Evolutionary conservation across 2,113 vertebrate genomes (phyloP).

Genomic region (Hippocampus guttulatus): DNA sequence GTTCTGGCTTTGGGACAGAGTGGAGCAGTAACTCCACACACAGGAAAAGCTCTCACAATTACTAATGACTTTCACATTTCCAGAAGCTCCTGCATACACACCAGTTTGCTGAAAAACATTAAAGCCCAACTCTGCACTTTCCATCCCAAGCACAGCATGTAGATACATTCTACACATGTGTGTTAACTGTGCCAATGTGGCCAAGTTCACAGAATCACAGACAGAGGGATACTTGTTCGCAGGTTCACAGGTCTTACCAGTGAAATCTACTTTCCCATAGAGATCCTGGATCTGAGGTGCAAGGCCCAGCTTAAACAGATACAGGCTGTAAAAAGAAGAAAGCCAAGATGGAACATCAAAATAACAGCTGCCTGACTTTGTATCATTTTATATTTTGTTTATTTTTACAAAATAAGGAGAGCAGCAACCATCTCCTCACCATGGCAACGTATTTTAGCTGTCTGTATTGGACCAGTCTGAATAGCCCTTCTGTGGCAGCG

Average conservation of each 20-base stretch:
- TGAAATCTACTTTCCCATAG: conserved; percentile 97
- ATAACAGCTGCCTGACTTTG: background rate
- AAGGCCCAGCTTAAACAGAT: conserved; percentile 95
- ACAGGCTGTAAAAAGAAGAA: conserved; percentile 74
- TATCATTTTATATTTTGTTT: background rate
- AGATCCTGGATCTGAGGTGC: conserved; percentile 97
- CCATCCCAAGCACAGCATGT: background rate
- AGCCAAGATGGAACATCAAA: background rate
- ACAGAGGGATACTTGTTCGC: conserved; percentile 6
- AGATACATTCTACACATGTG: conserved; percentile 1
- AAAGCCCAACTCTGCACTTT: background rate
- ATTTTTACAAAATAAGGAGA: background rate
- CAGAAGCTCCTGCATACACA: conserved; percentile 23
- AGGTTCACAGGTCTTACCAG: conserved; percentile 75
- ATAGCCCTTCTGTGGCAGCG: background rate
- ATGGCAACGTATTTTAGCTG: background rate
- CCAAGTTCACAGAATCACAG: background rate
- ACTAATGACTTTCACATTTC: conserved; percentile 67
- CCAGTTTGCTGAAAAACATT: background rate
- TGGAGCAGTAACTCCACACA: conserved; percentile 26
- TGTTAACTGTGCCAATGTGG: conserved; percentile 8
- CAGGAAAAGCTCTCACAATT: conserved; percentile 61
- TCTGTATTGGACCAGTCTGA: background rate
- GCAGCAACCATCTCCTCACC: background rate
- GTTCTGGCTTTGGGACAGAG: conserved; percentile 12